Evolutionary conservation across 2,888 invertebrate genomes (phyloP), one percentile per base, ranked within the genome.

Genomic region (Hirtodrosophila cameraria): DNA sequence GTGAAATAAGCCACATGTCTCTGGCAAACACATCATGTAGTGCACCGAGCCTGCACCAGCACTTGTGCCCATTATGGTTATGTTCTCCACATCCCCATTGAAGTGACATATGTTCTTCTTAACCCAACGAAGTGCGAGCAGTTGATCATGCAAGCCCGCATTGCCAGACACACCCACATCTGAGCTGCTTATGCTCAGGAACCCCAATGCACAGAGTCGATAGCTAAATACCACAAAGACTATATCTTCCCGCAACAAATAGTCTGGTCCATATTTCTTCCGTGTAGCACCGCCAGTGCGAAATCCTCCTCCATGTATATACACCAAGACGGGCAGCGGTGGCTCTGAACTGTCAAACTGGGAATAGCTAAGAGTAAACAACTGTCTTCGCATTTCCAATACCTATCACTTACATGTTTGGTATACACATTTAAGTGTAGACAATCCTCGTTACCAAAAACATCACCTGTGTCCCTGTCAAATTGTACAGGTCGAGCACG

Each of bases 61-160:
- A 75, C 92, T 92, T 64, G 91, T 91, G 1, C 92, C 92, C 77
- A 92, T 92, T 7, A 92, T 78, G 0, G 92, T 92, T 2, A 90
- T 91, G 66, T 92, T 92, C 7, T 90, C 72, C 0, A 91, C 79
- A 80, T 93, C 91, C 0, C 92, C 93, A 53, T 91, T 91, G 59
- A 93, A 93, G 36, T 85, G 66, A 3, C 65, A 35, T 3, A 92
- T 91, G 59, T 92, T 91, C 25, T 89, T 73, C 54, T 91, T 89
- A 0, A 92, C 86, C 92, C 92, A 92, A 67, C 90, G 89, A 20
- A 92, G 74, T 0, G 92, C 92, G 75, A 92, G 58, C 0, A 92
- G 79, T 84, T 92, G 91, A 74, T 92, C 92, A 69, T 92, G 92
- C 1, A 92, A 75, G 0, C 91, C 92, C 0, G 92, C 92, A 75